Conservation (phyloP, 2,888 invertebrate genomes). For the Gerris lacustris region DNA sequence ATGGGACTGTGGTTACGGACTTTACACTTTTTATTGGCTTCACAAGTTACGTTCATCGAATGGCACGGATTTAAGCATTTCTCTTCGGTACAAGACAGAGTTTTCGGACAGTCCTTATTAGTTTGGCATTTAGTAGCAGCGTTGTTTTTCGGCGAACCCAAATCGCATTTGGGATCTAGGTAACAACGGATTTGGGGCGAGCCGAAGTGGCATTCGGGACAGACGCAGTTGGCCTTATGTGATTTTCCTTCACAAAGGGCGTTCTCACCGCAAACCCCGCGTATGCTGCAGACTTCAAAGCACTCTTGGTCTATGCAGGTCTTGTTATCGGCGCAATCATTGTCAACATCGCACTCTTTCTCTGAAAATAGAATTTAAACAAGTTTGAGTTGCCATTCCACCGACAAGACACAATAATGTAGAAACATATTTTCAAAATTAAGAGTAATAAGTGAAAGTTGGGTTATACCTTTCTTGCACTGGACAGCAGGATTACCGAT, state of each 20-base stretch:
- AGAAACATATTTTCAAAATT: too few relatives aligned
- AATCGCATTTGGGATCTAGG: constrained; percentile 65
- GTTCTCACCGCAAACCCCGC: constrained; percentile 78
- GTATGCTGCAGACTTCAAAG: constrained; percentile 77
- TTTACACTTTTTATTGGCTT: constrained; percentile 74
- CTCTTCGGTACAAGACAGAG: constrained; percentile 61
- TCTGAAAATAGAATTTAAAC: constrained; percentile 36
- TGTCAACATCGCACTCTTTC: constrained; percentile 79
- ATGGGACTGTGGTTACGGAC: constrained; percentile 71
- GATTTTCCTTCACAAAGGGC: constrained; percentile 74
- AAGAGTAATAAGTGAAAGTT: too few relatives aligned
- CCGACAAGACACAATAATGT: too few relatives aligned
- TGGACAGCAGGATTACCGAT: constrained; percentile 59
- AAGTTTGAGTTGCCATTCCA: too few relatives aligned
- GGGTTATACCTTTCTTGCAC: constrained; percentile 48
- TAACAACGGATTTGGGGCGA: constrained; percentile 66
- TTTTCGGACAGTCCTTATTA: constrained; percentile 60
- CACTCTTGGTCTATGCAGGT: constrained; percentile 84
- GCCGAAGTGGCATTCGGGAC: constrained; percentile 76
- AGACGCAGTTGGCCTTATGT: constrained; percentile 76
- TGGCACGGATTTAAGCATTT: constrained; percentile 72
- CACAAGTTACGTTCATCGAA: constrained; percentile 55
- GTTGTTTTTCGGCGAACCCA: constrained; percentile 35
- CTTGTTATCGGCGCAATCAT: constrained; percentile 83
- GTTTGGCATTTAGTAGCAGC: constrained; percentile 43